These are phyloP conservation scores for Fistularia commersonii DNA, from an alignment of 2,797 vertebrate genomes.

Conservation along the genomic window DNA sequence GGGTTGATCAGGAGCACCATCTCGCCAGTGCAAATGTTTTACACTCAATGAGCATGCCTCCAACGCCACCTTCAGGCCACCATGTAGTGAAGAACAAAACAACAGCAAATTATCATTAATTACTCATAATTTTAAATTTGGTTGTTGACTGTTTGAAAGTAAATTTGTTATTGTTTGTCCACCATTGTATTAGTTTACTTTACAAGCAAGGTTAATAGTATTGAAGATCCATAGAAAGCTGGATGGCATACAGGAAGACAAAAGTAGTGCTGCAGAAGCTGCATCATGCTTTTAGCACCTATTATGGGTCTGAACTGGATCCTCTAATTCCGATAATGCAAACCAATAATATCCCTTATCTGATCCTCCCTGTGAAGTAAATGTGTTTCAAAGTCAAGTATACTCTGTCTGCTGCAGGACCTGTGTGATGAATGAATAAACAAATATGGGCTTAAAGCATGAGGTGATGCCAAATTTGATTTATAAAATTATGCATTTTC, in stretches of 20 bases:
- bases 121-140: no score
- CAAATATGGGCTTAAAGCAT: no score
- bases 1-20: not conserved
- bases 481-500: no score
- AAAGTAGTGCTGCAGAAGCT: not conserved
- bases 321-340: conserved; percentile 3
- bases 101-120: no score
- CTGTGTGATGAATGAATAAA: not conserved
- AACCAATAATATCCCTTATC: not conserved
- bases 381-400: not conserved
- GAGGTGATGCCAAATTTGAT: no score
- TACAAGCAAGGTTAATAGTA: no score
- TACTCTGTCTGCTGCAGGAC: no score
- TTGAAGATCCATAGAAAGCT: not conserved
- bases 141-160: no score
- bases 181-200: no score
- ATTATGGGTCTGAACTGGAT: not conserved
- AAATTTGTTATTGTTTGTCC: no score
- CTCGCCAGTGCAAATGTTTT: not conserved
- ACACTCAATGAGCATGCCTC: not conserved
- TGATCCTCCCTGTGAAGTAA: not conserved
- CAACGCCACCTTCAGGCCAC: not conserved
- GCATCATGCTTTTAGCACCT: not conserved
- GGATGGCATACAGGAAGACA: not conserved
- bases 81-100: no score